Evolutionary conservation across 1,140 invertebrate genomes (phyloP).

Genomic region (Pogonomyrmex californicus): DNA sequence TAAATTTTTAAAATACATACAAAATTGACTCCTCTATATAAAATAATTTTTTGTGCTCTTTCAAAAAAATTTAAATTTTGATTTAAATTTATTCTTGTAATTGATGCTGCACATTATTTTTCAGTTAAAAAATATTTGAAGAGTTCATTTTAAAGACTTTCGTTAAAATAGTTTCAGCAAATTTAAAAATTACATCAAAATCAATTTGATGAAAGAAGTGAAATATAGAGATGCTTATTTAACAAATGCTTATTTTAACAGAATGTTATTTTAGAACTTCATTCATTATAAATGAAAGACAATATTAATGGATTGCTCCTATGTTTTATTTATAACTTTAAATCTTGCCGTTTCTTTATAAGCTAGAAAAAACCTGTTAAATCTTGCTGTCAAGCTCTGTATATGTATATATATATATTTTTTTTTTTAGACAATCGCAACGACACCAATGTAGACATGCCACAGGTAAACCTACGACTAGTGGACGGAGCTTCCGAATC

Average conservation of each 20-base stretch:
- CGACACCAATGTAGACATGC: conserved; percentile 79
- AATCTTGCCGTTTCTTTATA: not conserved
- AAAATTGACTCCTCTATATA: not conserved
- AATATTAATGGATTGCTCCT: not conserved
- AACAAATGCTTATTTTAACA: not conserved
- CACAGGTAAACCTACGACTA: conserved; percentile 68
- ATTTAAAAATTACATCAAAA: too few relatives aligned
- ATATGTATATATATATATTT: not conserved
- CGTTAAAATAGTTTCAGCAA: not conserved
- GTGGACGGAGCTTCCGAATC: conserved; percentile 46
- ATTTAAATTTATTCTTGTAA: not conserved
- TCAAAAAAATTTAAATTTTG: not conserved
- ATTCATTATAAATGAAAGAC: not conserved
- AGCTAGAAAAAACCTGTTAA: not conserved
- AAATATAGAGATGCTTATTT: not conserved
- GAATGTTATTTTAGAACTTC: not conserved
- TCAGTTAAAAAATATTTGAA: not conserved
- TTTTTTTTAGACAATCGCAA: conserved; percentile 26
- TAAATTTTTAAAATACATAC: not conserved
- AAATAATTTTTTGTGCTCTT: not conserved
- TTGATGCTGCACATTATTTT: not conserved
- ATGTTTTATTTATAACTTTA: conserved; percentile 9
- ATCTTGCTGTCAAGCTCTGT: not conserved
- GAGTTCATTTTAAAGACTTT: not conserved
- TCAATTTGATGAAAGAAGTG: too few relatives aligned